Evolutionary conservation across 2,113 vertebrate genomes (phyloP), one percentile per base, ranked within the genome.

Genomic region (Archocentrus centrarchus): DNA sequence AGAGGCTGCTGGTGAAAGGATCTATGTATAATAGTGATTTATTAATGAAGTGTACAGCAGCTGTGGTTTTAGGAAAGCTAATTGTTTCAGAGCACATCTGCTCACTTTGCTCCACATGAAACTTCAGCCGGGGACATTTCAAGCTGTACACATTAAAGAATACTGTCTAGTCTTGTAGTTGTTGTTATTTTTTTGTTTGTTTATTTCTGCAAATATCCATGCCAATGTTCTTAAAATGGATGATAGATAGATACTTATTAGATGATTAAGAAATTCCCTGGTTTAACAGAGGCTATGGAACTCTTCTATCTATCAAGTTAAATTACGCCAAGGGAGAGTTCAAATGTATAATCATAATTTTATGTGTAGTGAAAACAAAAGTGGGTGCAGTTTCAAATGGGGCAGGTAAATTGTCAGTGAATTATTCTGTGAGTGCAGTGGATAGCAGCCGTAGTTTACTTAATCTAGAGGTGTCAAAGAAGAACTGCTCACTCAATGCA

Each of bases 1-100:
- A 53, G 24, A 22, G 50, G 44, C 44, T 17, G 53, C 44, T 70
- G 15, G 66, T 17, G 0, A 70, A 70, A 70, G 44, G 24, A 70
- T 70, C 44, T 53, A 24, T 47, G 24, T 53, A 70, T 70, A 53
- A 70, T 70, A 50, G 66, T 20, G 44, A 70, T 53, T 70, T 70
- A 70, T 70, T 70, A 70, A 70, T 70, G 44, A 70, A 50, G 44
- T 70, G 30, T 53, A 32, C 66, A 20, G 44, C 66, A 70, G 44
- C 66, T 53, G 66, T 70, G 44, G 15, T 53, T 70, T 70, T 50
- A 53, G 41, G 44, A 70, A 70, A 70, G 15, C 44, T 70, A 70
- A 53, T 70, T 70, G 66, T 70, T 53, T 53, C 2, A 1, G 66
- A 70, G 24, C 50, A 13, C 66, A 70, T 70, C 66, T 70, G 66